Percentiles rank a stretch among this genome's conserved stretches.
These are phyloP conservation scores for Marmota monax DNA, from an alignment of 2,113 vertebrate species.

Conservation along the genomic window DNA sequence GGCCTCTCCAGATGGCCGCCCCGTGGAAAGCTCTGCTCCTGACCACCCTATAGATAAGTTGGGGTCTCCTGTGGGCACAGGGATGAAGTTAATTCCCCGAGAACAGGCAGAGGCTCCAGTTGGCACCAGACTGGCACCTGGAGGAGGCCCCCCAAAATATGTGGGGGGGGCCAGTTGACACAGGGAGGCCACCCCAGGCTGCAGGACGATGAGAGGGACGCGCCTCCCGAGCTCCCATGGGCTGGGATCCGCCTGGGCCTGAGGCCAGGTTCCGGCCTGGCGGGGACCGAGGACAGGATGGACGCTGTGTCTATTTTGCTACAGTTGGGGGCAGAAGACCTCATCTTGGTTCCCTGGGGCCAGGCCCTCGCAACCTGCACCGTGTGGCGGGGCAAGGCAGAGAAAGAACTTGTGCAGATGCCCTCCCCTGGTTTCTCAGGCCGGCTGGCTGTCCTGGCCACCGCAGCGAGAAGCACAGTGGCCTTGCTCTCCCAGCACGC, in stretches of 20 bases:
- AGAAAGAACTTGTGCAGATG: not conserved
- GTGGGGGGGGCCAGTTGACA: not conserved
- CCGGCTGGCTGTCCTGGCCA: not conserved
- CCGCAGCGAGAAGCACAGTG: conserved; percentile 3
- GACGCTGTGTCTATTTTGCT: not conserved
- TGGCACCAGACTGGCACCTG: not conserved
- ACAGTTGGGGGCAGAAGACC: not conserved
- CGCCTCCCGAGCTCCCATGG: conserved; percentile 40
- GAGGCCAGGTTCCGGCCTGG: conserved; percentile 51
- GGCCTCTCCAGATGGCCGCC: not conserved
- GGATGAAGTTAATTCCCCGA: not conserved
- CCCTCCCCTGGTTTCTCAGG: not conserved
- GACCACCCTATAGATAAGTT: not conserved
- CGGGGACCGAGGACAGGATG: conserved; percentile 27
- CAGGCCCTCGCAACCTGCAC: not conserved
- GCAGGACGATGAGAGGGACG: not conserved
- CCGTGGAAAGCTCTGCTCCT: not conserved
- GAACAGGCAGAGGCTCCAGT: not conserved
- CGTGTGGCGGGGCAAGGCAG: not conserved
- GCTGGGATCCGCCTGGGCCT: conserved; percentile 45
- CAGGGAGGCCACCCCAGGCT: not conserved
- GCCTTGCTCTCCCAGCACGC: conserved; percentile 48
- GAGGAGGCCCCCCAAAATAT: not conserved
- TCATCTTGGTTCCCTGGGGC: not conserved
- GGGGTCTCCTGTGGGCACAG: not conserved